Evolutionary conservation across 2,888 invertebrate genomes (phyloP).

Genomic region (Microplitis deprimator): DNA sequence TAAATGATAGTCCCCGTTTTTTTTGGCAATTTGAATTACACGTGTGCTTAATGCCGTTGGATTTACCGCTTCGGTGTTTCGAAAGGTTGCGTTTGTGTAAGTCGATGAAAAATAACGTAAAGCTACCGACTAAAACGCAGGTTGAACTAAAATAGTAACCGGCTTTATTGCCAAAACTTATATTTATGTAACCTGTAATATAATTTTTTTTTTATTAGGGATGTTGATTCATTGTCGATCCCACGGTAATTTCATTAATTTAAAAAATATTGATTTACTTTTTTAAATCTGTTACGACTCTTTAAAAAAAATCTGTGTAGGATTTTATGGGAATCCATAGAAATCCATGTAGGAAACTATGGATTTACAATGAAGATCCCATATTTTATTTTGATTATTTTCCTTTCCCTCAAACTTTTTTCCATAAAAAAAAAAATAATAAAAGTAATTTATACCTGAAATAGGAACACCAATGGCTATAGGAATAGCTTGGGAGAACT

Average conservation of each 20-base stretch:
- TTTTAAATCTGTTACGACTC: too few species aligned
- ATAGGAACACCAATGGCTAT: slow-evolving; percentile 88
- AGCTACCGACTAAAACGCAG: slow-evolving; percentile 83
- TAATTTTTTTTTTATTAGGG: neutral
- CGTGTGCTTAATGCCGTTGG: slow-evolving; percentile 75
- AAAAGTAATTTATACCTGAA: slow-evolving; percentile 76
- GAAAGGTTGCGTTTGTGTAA: slow-evolving; percentile 82
- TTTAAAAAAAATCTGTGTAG: too few species aligned
- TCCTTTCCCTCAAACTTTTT: neutral
- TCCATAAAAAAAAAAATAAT: neutral
- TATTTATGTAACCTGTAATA: slow-evolving; percentile 82
- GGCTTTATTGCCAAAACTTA: slow-evolving; percentile 82
- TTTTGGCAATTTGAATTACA: slow-evolving; percentile 77
- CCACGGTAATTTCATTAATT: too few species aligned
- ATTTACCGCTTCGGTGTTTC: slow-evolving; percentile 79
- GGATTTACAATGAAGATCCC: too few species aligned
- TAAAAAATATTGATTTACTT: too few species aligned
- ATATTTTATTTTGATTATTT: too few species aligned
- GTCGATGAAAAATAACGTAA: slow-evolving; percentile 86
- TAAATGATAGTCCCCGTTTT: slow-evolving; percentile 74
- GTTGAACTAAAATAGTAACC: slow-evolving; percentile 89
- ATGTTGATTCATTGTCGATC: too few species aligned
- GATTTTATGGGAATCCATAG: too few species aligned
- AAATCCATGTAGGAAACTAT: too few species aligned
- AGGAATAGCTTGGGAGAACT: slow-evolving; percentile 89